Conservation (phyloP, 2,888 invertebrate genomes). For the Ectemnius continuus region DNA sequence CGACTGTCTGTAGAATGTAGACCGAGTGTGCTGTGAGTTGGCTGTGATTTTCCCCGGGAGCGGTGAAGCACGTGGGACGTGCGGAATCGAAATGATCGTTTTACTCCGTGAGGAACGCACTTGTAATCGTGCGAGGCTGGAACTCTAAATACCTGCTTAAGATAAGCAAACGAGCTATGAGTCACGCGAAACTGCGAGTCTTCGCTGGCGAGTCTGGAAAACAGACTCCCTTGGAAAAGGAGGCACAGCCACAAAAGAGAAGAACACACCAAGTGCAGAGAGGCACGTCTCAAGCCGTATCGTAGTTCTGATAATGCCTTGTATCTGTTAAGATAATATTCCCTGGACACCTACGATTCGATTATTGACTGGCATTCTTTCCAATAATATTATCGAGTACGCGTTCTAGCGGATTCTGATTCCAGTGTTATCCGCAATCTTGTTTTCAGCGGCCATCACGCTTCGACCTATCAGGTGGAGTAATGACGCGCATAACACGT, state of each 20-base stretch:
- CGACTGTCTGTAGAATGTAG: too few relatives aligned
- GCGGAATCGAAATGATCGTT: slow-evolving; percentile 30
- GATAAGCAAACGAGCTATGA: slow-evolving; percentile 45
- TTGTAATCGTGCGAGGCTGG: slow-evolving; percentile 7
- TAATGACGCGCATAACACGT: neutral
- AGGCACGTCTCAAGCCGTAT: slow-evolving; percentile 37
- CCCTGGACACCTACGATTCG: slow-evolving; percentile 17
- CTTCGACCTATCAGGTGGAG: neutral
- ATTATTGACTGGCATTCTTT: slow-evolving; percentile 31
- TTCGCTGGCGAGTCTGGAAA: neutral
- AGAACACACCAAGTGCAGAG: slow-evolving; percentile 3
- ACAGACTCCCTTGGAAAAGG: slow-evolving; percentile 26
- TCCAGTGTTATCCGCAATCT: slow-evolving; percentile 11
- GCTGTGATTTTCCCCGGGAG: too few relatives aligned
- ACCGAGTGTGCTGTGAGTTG: too few relatives aligned
- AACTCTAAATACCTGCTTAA: slow-evolving; percentile 34
- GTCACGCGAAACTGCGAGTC: slow-evolving; percentile 23
- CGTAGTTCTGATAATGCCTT: slow-evolving; percentile 13
- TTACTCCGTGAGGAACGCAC: slow-evolving; percentile 3
- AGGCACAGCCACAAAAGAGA: neutral
- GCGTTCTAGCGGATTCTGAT: slow-evolving; percentile 7
- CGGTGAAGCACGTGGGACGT: slow-evolving; percentile 2
- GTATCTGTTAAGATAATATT: slow-evolving; percentile 44
- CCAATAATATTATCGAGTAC: slow-evolving; percentile 16
- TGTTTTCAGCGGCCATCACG: slow-evolving; percentile 1